These are phyloP conservation scores for Ceriagrion tenellum DNA, from an alignment of 2,888 invertebrate species.

Conservation along the genomic window DNA sequence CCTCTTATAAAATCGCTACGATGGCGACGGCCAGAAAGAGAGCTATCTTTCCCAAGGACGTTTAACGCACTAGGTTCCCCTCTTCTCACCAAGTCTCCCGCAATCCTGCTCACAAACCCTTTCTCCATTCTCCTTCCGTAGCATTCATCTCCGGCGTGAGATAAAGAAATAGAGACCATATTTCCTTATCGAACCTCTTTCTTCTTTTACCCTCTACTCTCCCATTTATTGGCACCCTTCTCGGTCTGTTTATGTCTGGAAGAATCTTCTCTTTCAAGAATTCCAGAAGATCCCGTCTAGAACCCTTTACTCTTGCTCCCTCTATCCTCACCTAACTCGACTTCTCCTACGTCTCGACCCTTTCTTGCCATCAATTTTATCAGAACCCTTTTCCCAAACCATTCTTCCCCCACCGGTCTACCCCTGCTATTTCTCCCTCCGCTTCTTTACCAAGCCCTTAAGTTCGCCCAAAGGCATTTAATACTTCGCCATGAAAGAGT, in stretches of 20 bases:
- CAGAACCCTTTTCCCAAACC: too few relatives aligned
- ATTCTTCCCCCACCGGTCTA: background rate
- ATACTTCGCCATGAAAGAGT: background rate
- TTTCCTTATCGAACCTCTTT: background rate
- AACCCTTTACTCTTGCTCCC: too few relatives aligned
- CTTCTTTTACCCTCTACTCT: background rate
- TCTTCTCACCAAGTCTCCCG: background rate
- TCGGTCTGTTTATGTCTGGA: background rate
- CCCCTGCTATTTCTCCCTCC: background rate
- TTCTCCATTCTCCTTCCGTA: too few relatives aligned
- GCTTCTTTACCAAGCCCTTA: background rate
- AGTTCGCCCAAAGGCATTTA: background rate
- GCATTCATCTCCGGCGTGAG: background rate
- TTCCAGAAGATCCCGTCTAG: background rate
- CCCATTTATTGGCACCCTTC: background rate
- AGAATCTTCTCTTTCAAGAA: background rate
- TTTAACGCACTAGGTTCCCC: background rate
- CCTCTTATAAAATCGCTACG: constrained; percentile 8
- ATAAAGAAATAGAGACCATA: background rate
- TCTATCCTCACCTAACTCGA: too few relatives aligned
- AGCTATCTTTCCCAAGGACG: background rate
- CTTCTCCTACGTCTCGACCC: too few relatives aligned
- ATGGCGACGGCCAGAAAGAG: background rate
- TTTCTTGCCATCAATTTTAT: too few relatives aligned
- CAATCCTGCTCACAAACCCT: background rate